Evolutionary conservation across 2,797 vertebrate genomes (phyloP).

Genomic region (Spinus pinus): DNA sequence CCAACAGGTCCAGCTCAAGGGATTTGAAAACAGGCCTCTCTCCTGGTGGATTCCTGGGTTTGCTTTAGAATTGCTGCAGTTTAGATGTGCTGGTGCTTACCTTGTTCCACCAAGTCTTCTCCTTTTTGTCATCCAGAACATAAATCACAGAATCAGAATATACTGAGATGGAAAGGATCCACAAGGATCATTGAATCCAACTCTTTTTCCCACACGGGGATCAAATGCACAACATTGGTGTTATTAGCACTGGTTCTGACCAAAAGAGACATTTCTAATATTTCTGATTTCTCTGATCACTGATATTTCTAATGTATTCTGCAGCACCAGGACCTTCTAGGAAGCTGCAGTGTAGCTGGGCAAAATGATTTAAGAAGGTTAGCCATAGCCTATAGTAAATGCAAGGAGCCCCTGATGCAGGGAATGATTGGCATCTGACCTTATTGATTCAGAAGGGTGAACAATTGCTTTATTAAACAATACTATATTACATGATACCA

Average conservation of each 20-base stretch:
- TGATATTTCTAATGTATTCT: neutral
- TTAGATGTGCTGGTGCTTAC: neutral
- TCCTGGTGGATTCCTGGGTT: neutral
- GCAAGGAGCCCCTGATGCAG: neutral
- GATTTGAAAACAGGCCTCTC: neutral
- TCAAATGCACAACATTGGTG: neutral
- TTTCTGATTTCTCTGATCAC: too few species aligned
- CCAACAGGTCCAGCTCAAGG: neutral
- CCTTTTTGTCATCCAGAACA: neutral
- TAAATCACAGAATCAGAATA: neutral
- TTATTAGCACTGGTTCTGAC: neutral
- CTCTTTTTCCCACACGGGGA: rapidly evolving
- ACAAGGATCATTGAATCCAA: neutral
- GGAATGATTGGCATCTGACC: neutral
- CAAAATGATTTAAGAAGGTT: neutral
- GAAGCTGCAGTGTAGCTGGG: neutral
- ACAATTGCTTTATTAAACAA: neutral
- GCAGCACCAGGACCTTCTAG: neutral
- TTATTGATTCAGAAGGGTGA: neutral
- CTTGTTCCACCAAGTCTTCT: neutral
- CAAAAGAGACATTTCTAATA: neutral
- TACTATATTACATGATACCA: neutral
- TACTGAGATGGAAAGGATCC: neutral
- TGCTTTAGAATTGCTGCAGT: neutral
- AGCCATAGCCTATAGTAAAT: rapidly evolving